Base-by-base conservation (phyloP, 2,797 vertebrate genomes). In the Cetoscarus ocellatus region DNA sequence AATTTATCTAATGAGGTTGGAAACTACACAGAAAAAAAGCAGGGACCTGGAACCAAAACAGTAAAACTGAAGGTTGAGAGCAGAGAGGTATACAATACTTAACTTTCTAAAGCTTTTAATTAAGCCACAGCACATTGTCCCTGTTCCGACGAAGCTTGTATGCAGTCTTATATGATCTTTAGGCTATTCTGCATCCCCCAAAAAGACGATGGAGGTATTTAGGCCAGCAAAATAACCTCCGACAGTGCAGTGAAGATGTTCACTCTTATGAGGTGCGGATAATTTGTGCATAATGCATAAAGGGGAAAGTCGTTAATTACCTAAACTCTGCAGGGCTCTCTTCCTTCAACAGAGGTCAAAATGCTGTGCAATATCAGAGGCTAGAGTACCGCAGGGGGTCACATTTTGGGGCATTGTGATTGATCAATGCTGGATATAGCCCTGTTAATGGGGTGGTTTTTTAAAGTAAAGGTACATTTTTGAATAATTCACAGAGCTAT, bases 381-480 rank as follows among this genome's bases (percentile, higher is more conserved):
- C 66, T 75, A 69, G 75, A 62, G 44, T 78, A 49, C 84, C 47
- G 77, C 76, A 62, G 81, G 83, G 74, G 67, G 51, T 70, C 47
- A 57, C 59, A 66, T 57, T 78, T 74, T 58, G 50, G 27, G 76
- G n/a, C 48, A 55, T 53, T 38, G 10, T 35, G 55, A 45, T 67
- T 67, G 83, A 91, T 86, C 73, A 89, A 87, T 51, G 40, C 40
- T 39, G 48, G 11, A 81, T 67, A 39, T 17, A n/a, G 74, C 59
- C 52, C 45, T 51, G 44, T 61, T 49, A 39, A 27, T 48, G 18
- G 35, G 56, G 65, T 42, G 61, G 38, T 86, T 66, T 75, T 27
- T 27, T 27, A 2, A 27, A 27, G 27, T 27, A 27, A 27, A 27
- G 27, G 53, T 15, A 9, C 8, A 38, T 38, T 67, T 52, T 27